phyloP scores from a whole-genome alignment of 2,113 vertebrate genomes.

The Lasiurus cinereus region DNA sequence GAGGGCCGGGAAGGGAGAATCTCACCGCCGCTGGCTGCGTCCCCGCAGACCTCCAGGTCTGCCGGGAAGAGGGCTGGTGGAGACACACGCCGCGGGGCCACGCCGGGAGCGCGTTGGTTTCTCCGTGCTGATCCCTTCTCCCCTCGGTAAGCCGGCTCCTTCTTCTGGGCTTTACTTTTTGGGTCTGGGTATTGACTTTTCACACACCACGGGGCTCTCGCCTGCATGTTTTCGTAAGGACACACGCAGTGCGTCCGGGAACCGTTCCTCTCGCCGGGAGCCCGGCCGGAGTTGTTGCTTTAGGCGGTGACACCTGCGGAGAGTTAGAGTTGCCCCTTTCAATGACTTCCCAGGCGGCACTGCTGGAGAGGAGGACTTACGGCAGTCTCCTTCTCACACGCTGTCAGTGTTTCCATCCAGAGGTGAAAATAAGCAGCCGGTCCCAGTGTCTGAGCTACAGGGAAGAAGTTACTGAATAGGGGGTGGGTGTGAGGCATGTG shows the following conservation, averaged over 20 bases:
- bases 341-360: conserved; percentile 2
- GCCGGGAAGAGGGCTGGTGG: conserved; percentile 52
- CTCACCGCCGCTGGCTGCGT: background rate
- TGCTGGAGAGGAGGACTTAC: too few relatives aligned
- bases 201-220: background rate
- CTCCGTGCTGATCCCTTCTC: conserved; percentile 58
- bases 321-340: conserved; percentile 51
- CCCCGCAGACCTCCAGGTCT: conserved; percentile 73
- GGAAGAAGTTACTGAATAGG: background rate
- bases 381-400: too few relatives aligned
- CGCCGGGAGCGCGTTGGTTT: conserved; percentile 32
- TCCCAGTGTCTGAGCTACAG: conserved; percentile 31
- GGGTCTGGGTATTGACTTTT: conserved; percentile 30
- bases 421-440: background rate
- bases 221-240: conserved; percentile 39
- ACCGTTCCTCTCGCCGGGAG: background rate
- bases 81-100: conserved; percentile 48
- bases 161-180: conserved; percentile 8
- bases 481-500: conserved; percentile 54
- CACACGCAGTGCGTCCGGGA: background rate
- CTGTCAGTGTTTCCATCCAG: background rate
- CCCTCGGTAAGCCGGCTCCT: conserved; percentile 84
- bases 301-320: conserved; percentile 85
- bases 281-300: conserved; percentile 24
- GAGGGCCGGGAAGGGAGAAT: conserved; percentile 34